Evolutionary conservation across 2,888 invertebrate genomes (phyloP).

Genomic region (Drosophila mercatorum): DNA sequence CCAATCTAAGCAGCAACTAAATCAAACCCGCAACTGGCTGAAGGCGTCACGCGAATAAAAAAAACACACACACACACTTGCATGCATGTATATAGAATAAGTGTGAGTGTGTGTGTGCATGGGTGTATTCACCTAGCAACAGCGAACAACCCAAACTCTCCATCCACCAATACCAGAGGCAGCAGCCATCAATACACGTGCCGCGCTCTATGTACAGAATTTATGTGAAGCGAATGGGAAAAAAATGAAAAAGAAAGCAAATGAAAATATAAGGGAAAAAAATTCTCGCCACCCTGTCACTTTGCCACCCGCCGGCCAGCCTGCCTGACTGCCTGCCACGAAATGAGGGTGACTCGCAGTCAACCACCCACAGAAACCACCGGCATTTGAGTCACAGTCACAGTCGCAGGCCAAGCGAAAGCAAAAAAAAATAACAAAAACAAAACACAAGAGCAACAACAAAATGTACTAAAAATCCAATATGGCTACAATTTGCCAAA

Average conservation of each 20-base stretch:
- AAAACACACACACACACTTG: constrained; percentile 11
- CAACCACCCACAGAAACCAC: constrained; percentile 69
- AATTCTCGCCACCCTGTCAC: constrained; percentile 67
- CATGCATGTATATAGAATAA: neutral
- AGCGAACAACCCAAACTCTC: constrained; percentile 35
- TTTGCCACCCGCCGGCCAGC: too few relatives aligned
- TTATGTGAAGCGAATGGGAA: constrained; percentile 58
- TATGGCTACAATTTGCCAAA: constrained; percentile 80
- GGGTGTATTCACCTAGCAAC: constrained; percentile 68
- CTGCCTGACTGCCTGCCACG: neutral
- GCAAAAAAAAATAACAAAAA: constrained; percentile 25
- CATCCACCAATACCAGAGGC: constrained; percentile 56
- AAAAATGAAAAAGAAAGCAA: constrained; percentile 26
- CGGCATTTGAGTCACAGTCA: constrained; percentile 74
- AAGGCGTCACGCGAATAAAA: constrained; percentile 53
- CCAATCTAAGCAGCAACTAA: constrained; percentile 51
- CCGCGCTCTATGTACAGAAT: constrained; percentile 69
- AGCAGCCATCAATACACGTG: constrained; percentile 63
- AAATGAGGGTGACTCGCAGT: constrained; percentile 53
- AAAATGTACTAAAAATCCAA: constrained; percentile 77
- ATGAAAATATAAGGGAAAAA: constrained; percentile 58
- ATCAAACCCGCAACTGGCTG: constrained; percentile 61
- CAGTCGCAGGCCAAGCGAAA: constrained; percentile 16
- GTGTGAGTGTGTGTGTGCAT: constrained; percentile 13
- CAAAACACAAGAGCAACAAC: constrained; percentile 49